A percentile compares a stretch with the other conserved stretches of the same genome.
Conservation (phyloP, 1,140 invertebrate genomes). For the Meteorus sp. region DNA sequence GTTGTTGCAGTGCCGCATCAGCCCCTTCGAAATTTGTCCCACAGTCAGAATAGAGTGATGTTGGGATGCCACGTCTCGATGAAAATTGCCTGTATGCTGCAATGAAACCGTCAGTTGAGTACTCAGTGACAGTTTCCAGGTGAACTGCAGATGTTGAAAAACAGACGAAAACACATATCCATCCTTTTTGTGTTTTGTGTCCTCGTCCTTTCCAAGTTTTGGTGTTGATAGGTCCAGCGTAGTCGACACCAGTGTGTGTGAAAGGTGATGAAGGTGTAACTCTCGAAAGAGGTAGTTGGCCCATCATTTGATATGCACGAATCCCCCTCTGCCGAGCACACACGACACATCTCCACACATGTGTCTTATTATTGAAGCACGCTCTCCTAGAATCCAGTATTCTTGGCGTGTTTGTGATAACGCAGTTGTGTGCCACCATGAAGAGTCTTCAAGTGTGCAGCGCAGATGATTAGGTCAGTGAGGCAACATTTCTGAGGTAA, state of each 20-base stretch:
- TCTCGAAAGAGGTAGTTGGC: neutral
- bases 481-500: neutral
- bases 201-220: neutral
- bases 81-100: neutral
- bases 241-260: neutral
- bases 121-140: neutral
- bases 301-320: neutral
- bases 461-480: slow-evolving; percentile 24
- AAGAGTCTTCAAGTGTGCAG: slow-evolving; percentile 30
- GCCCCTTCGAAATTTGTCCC: neutral
- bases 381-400: slow-evolving; percentile 31
- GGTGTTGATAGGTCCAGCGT: neutral
- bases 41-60: neutral
- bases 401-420: neutral
- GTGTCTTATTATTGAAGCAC: neutral
- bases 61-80: neutral
- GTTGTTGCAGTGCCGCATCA: neutral
- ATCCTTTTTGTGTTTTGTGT: neutral
- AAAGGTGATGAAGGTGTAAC: neutral
- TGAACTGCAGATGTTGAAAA: neutral
- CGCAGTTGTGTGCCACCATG: slow-evolving; percentile 32
- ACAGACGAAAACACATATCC: neutral
- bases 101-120: neutral
- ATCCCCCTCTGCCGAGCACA: neutral
- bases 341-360: neutral